Percentiles rank a stretch among this genome's conserved stretches.
Evolutionary conservation across 2,113 vertebrate genomes (phyloP).

Genomic region (Tachysurus vachellii): DNA sequence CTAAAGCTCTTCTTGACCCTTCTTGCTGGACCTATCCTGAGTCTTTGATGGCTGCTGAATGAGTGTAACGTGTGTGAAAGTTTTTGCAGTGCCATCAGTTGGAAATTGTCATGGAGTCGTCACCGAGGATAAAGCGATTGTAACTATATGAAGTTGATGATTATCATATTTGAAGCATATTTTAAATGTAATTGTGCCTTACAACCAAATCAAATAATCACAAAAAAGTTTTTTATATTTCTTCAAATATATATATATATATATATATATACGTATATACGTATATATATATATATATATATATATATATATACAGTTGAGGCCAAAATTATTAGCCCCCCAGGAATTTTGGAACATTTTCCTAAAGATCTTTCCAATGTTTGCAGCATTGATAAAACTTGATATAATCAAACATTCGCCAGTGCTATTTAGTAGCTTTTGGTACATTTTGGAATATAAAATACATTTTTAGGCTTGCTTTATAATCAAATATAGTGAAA

Average conservation of each 20-base stretch:
- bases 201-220: not conserved
- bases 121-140: not conserved
- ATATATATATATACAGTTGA: too few relatives aligned
- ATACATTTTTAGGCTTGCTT: too few relatives aligned
- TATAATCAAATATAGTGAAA: too few relatives aligned
- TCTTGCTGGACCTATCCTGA: slow-evolving; percentile 2
- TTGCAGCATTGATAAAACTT: too few relatives aligned
- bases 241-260: not conserved
- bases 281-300: too few relatives aligned
- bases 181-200: not conserved
- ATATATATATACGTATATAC: not conserved
- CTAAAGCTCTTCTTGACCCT: slow-evolving; percentile 25
- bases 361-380: too few relatives aligned
- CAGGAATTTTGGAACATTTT: too few relatives aligned
- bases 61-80: slow-evolving; percentile 16
- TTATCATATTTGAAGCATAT: not conserved
- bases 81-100: not conserved
- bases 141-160: not conserved
- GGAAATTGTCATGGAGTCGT: not conserved
- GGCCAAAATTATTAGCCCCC: too few relatives aligned
- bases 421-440: too few relatives aligned
- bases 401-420: too few relatives aligned
- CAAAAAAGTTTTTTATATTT: not conserved
- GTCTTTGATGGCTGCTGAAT: slow-evolving; percentile 19
- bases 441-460: too few relatives aligned